phyloP scores from a whole-genome alignment of 1,140 invertebrate species.

The Diabrotica virgifera region DNA sequence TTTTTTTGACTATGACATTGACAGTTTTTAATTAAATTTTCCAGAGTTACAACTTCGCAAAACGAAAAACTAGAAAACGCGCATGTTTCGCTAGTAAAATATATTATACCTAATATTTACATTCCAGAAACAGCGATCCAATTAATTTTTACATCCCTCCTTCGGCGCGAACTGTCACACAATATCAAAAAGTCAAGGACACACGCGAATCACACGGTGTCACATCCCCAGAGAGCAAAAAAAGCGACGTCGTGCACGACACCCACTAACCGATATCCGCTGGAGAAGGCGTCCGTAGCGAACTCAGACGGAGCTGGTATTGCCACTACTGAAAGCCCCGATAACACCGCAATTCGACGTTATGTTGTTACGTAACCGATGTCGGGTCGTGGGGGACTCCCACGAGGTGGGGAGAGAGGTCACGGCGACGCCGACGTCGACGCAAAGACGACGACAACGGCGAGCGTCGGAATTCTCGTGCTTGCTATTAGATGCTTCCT shows the following conservation, averaged over 20 bases:
- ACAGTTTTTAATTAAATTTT: neutral
- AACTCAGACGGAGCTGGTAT: neutral
- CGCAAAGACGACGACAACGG: neutral
- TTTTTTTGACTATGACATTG: no score
- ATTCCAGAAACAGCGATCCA: neutral
- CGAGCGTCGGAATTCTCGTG: no score
- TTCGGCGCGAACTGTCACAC: neutral
- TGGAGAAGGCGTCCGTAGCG: neutral
- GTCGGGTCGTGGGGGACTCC: neutral
- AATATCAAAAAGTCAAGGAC: conserved; percentile 2
- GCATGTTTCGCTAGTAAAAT: neutral
- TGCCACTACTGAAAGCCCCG: neutral
- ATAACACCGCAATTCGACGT: neutral
- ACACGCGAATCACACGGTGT: neutral
- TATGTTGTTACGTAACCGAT: neutral
- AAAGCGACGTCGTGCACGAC: neutral
- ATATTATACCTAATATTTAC: no score
- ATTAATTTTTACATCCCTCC: neutral
- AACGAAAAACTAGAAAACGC: neutral
- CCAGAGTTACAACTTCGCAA: neutral
- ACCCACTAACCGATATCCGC: neutral
- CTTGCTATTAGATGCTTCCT: no score
- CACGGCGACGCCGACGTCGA: neutral
- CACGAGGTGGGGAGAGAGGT: neutral
- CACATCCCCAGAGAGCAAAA: neutral